Base-by-base conservation (phyloP, 2,797 vertebrate genomes). In the Agapornis canus region DNA sequence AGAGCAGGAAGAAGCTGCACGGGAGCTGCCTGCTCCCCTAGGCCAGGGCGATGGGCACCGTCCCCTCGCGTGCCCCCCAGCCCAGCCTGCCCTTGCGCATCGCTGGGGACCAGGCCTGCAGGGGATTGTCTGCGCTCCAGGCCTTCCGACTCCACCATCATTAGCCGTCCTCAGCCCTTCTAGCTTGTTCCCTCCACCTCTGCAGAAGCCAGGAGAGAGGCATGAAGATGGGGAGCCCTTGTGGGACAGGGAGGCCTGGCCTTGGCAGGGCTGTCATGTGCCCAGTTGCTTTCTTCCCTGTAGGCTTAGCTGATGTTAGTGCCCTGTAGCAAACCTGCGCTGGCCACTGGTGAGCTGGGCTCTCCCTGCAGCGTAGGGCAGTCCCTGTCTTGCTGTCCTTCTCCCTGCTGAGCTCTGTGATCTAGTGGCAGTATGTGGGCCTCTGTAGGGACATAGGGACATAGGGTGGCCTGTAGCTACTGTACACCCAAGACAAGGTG, bases 1-100 rank as follows among this genome's bases (percentile, higher is more conserved):
- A 90, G 86, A 97, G 94, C 94, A 93, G 92, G 92, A 96, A 96
- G 97, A 96, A 86, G 89, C 94, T 68, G 82, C 90, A 1, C 78
- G 90, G 90, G 92, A 96, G 82, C 94, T 91, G 94, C 91, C 96
- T 1, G 19, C 78, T 91, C 87, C 89, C 89, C 80, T 45, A 72
- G 59, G 81, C 83, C 96, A 97, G 93, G 90, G 85, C 3, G 42
- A 77, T 0, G 23, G 52, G 76, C 79, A 49, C 49, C 4, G 0
- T 89, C 79, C 94, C 87, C 65, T 86, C 40, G 17, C 0, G 4
- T 86, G 77, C 20, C 82, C 93, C 93, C 75, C 11, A 49, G 45
- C 59, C 70, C 71, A 57, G 86, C 68, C 85, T 82, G 70, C 64
- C 88, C 78, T 73, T 69, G 43, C 65, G 35, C 42, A 10, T 23